Base-by-base conservation (phyloP, 2,888 invertebrate genomes). In the Perithous albicinctus region DNA sequence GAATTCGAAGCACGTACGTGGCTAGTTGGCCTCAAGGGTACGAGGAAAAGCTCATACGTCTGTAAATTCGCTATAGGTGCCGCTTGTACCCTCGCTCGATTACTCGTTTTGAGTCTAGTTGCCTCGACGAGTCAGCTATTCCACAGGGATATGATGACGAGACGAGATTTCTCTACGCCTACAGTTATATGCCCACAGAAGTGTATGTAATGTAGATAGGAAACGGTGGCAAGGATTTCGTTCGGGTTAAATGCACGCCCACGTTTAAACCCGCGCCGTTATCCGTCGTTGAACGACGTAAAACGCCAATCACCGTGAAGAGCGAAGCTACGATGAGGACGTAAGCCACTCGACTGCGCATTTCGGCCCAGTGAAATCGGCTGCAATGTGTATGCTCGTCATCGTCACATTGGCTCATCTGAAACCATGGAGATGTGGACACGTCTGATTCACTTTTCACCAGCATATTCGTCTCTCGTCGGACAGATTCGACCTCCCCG, bases 71-170 rank as follows among this genome's bases (percentile, higher is more conserved):
- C 46, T 20, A 78, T 66, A 38, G 56, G 38, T 70, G 64, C 69
- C 74, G 74, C 74, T 78, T 78, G 78, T 78, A 74, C 23, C n/a
- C n/a, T 29, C 70, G 81, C 74, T 78, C 81, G 78, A 82, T 82
- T 78, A 78, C 78, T 78, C 59, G 64, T 69, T 73, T 56, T 41
- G 64, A 66, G 78, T 75, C 64, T 70, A 12, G 74, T 61, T 38
- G 46, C 80, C 23, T 41, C 64, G 51, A 51, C 78, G 74, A 82
- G 78, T 82, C 81, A 82, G 78, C 78, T 74, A 82, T 66, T 78
- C 64, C 64, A 64, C 64, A 15, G 74, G 56, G 43, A 54, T 32
- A 56, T 18, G 35, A 78, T 66, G 81, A 78, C 78, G 78, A 29
- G 74, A 51, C 64, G 75, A 74, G 78, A 82, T 66, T 78, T 74